Evolutionary conservation across 2,113 vertebrate genomes (phyloP), one percentile per base, ranked within the genome.

Genomic region (Merops nubicus): DNA sequence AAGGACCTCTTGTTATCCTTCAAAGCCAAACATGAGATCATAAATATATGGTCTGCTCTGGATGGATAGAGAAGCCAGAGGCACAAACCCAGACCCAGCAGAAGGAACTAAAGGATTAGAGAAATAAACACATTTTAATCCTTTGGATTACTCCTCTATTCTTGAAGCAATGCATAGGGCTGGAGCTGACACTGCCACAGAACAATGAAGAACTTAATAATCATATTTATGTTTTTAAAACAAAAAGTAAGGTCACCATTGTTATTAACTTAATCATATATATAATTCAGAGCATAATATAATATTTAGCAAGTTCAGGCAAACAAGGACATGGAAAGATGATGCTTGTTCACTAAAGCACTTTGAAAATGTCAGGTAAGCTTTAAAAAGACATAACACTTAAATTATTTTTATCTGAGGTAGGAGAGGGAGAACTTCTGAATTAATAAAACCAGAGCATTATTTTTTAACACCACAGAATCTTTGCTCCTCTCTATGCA

Each of bases 1-100:
- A 97, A 87, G 43, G 69, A 56, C 36, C 19, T 64, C 81, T 94
- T 91, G 43, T 80, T 85, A 94, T 90, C 75, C 89, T 97, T 94
- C 75, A 87, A 92, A 94, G 84, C 70, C 74, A 89, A 90, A 88
- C 50, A 59, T 64, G 78, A 93, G 70, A 77, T 62, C 56, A 82
- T 72, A 94, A 95, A 91, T 90, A 88, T 74, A 57, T 38, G 40
- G 43, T 74, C 34, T 86, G 38, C 76, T 82, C 75, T 74, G 89
- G 56, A 92, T 2, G 5, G 51, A 83, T 53, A 77, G 74, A 93
- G 95, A 92, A 93, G 31, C 89, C 89, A 87, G 76, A 85, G 72
- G 86, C 88, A 83, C 65, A 89, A 69, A 82, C 72, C 34, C 65
- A 95, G 81, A 72, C 79, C 75, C 19, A 85, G 45, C 74, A 85